These are phyloP conservation scores for Agelaius tricolor DNA, from an alignment of 2,113 vertebrate genomes.

Conservation along the genomic window DNA sequence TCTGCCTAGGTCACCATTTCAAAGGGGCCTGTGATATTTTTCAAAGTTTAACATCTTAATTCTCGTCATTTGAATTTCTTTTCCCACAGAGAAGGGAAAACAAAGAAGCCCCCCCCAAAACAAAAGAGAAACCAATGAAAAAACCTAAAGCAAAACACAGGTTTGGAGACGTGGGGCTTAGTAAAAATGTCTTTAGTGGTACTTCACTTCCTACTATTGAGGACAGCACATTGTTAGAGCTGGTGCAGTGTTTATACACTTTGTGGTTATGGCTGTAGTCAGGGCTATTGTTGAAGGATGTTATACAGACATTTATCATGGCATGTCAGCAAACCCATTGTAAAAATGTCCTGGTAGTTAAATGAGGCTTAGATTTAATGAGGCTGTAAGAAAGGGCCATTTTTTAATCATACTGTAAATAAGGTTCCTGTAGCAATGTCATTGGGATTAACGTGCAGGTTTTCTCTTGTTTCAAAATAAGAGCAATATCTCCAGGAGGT, in stretches of 20 bases:
- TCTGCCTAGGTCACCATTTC: slow-evolving; percentile 74
- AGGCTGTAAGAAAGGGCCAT: slow-evolving; percentile 66
- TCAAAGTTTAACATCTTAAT: slow-evolving; percentile 49
- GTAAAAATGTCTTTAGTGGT: slow-evolving; percentile 44
- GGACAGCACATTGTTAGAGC: slow-evolving; percentile 71
- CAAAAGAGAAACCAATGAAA: neutral
- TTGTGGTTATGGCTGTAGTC: slow-evolving; percentile 58
- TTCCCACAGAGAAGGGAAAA: neutral
- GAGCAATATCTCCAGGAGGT: neutral
- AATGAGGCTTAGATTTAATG: slow-evolving; percentile 81
- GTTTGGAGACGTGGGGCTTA: neutral
- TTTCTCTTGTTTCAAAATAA: slow-evolving; percentile 60
- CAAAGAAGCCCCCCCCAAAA: neutral
- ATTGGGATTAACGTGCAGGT: slow-evolving; percentile 35
- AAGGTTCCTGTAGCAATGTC: slow-evolving; percentile 71
- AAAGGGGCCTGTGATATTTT: slow-evolving; percentile 68
- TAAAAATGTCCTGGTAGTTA: slow-evolving; percentile 81
- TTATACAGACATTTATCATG: slow-evolving; percentile 75
- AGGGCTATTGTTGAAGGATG: slow-evolving; percentile 74
- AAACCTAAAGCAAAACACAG: neutral
- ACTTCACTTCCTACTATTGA: slow-evolving; percentile 75
- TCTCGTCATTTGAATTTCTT: slow-evolving; percentile 44
- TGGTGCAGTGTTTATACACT: slow-evolving; percentile 73
- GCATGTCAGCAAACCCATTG: slow-evolving; percentile 77
- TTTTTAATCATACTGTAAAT: slow-evolving; percentile 75